A percentile compares a stretch with the other conserved stretches of the same genome.
Conservation (phyloP, 2,797 vertebrate species). For the Monodelphis domestica region DNA sequence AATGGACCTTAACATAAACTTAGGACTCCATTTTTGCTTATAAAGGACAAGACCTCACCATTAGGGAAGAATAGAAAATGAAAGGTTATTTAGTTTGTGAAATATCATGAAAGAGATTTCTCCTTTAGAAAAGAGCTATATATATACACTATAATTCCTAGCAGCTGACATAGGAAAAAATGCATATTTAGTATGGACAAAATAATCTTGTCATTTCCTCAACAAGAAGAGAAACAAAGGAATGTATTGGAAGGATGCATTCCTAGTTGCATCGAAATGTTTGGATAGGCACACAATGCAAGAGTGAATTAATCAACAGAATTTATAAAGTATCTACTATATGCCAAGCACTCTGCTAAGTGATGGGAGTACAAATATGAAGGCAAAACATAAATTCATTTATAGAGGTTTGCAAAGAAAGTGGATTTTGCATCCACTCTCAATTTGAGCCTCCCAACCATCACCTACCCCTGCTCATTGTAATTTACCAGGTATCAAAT, state of each 20-base stretch:
- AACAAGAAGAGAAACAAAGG: conserved; percentile 5
- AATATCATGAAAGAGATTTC: conserved; percentile 19
- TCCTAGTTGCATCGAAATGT: conserved; percentile 21
- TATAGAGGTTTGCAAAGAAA: too few species aligned
- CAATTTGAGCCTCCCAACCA: too few species aligned
- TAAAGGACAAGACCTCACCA: conserved; percentile 55
- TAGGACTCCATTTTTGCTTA: conserved; percentile 58
- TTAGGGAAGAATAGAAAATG: conserved; percentile 60
- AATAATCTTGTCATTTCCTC: neutral
- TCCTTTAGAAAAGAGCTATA: conserved; percentile 44
- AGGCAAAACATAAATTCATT: too few species aligned
- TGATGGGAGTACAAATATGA: too few species aligned
- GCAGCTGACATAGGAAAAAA: conserved; percentile 14
- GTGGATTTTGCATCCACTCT: too few species aligned
- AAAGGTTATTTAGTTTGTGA: conserved; percentile 20
- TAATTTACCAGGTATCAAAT: too few species aligned
- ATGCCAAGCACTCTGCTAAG: too few species aligned
- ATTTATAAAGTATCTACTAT: too few species aligned
- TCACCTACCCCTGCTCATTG: too few species aligned
- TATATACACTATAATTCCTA: conserved; percentile 4
- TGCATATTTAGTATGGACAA: neutral
- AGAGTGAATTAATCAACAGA: neutral
- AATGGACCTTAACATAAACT: conserved; percentile 65
- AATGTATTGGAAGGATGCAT: neutral
- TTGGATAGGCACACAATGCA: neutral